Evolutionary conservation across 2,888 invertebrate species (phyloP), one percentile per base, ranked within the genome.

Genomic region (Drosophila nigricruria): DNA sequence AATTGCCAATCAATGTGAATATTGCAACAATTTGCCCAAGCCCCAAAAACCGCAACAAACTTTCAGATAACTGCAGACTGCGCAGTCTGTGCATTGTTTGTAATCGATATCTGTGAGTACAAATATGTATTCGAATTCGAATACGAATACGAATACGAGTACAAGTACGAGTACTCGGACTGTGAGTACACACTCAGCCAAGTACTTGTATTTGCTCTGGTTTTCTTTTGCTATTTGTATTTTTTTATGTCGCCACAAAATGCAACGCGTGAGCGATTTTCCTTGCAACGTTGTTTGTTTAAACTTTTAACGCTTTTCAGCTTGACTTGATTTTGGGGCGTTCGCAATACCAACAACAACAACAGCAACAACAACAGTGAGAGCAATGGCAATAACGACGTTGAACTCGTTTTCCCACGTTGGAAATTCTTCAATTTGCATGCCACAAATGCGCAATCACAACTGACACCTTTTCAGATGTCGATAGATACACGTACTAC

Each of bases 361-460:
- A 42, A n/a, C 32, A 36, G 5, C 36, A 53, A 30, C 64, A 61
- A 49, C 58, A 67, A 65, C 57, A 71, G 61, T 75, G 49, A 52
- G 57, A 66, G 76, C 70, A 40, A 68, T 27, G 50, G 70, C 62
- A 42, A 34, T 50, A 63, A 54, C 70, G 61, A 74, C 50, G 67
- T 67, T 68, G 79, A 81, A 89, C 85, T 87, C 57, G 89, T 86
- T 86, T 86, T 89, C 89, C 85, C 89, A 86, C 85, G 88, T 87
- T 85, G 88, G 84, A 89, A 89, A 87, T 89, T 89, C 82, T 85
- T 89, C 82, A 84, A 87, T 89, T 85, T 89, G 81, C 89, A 81
- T 87, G 89, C 87, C 81, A 89, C 81, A 70, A 73, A 80, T 79
- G 73, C 79, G 76, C 86, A 84, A 86, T 82, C 83, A 86, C 75